A percentile compares a stretch with the other conserved stretches of the same genome.
These are phyloP conservation scores for Micromesistius poutassou DNA, from an alignment of 2,797 vertebrate species.

Conservation along the genomic window DNA sequence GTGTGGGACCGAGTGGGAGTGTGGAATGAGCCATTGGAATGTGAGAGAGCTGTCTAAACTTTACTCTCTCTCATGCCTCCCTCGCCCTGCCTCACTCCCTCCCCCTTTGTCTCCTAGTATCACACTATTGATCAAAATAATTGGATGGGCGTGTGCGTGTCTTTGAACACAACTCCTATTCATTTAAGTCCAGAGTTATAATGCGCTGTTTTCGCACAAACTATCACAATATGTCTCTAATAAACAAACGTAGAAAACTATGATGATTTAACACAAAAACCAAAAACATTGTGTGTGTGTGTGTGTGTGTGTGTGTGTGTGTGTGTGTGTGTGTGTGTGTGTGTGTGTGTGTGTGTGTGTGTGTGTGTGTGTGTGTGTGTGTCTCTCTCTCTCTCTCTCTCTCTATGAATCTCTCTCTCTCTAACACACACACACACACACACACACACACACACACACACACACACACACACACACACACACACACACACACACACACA, in stretches of 20 bases:
- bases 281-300: too few species aligned
- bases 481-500: background rate
- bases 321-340: too few species aligned
- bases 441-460: too few species aligned
- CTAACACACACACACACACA: too few species aligned
- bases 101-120: slow-evolving; percentile 8
- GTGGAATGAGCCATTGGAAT: slow-evolving; percentile 49
- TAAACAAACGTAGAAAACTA: background rate
- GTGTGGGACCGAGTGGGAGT: background rate
- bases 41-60: slow-evolving; percentile 26
- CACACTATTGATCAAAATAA: background rate
- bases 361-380: too few species aligned
- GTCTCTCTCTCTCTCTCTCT: too few species aligned
- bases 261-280: background rate
- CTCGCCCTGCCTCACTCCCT: background rate
- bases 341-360: too few species aligned
- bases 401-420: too few species aligned
- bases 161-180: background rate
- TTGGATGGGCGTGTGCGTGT: slow-evolving; percentile 1
- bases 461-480: too few species aligned
- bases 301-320: too few species aligned
- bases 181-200: background rate
- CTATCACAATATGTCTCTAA: too few species aligned
- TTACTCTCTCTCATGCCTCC: background rate
- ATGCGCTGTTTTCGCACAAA: background rate